phyloP scores from a whole-genome alignment of 2,797 vertebrate genomes.

The Ceryle rudis region DNA sequence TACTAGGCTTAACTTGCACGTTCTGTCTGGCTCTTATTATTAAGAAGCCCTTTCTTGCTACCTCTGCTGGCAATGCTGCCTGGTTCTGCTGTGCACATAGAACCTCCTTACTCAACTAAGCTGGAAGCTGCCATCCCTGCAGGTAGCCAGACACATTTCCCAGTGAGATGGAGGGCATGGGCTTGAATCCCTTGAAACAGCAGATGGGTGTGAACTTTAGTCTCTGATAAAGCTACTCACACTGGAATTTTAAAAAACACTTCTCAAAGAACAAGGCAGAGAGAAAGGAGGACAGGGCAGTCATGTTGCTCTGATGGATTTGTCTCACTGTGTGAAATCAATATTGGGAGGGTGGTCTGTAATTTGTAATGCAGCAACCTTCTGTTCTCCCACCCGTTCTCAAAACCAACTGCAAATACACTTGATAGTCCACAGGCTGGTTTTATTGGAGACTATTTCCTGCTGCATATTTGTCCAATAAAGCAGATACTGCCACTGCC shows the following conservation, averaged over 20 bases:
- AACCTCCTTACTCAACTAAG: neutral
- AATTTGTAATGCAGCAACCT: neutral
- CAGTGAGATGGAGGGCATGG: neutral
- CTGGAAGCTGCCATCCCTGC: fast-evolving
- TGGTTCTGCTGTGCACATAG: neutral
- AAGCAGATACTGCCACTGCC: neutral
- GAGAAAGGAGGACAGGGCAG: neutral
- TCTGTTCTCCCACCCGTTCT: neutral
- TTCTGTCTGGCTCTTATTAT: neutral
- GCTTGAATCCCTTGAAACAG: neutral
- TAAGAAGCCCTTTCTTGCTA: neutral
- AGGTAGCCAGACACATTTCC: neutral
- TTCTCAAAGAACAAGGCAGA: neutral
- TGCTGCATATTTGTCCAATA: neutral
- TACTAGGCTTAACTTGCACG: neutral
- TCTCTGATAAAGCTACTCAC: neutral
- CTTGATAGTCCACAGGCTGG: neutral
- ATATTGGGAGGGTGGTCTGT: neutral
- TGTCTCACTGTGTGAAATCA: neutral
- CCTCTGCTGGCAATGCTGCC: neutral
- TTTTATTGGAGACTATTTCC: neutral
- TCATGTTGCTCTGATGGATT: neutral
- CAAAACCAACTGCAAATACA: neutral
- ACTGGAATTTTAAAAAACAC: neutral
- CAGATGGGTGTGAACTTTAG: neutral